Conservation (phyloP, 1,140 invertebrate genomes). For the Neuroterus valhalla region DNA sequence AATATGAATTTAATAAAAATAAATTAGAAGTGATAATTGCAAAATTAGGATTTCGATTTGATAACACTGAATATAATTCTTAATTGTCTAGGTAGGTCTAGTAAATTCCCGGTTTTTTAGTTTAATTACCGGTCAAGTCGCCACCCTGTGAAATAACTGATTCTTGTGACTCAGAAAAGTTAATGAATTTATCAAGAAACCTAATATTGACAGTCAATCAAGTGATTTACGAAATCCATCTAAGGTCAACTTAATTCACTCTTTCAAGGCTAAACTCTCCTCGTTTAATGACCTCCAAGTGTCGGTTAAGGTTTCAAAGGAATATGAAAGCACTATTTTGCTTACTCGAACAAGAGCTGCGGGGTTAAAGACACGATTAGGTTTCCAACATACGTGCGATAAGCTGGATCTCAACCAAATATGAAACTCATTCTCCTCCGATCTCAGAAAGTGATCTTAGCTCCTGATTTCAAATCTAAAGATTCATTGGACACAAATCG, state of each 20-base stretch:
- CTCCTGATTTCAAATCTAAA: neutral
- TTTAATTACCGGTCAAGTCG: too few relatives aligned
- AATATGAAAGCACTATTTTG: conserved; percentile 26
- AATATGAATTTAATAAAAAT: too few relatives aligned
- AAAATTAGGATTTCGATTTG: too few relatives aligned
- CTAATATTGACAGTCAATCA: neutral
- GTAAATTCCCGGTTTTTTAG: too few relatives aligned
- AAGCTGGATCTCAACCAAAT: conserved; percentile 23
- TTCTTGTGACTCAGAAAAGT: too few relatives aligned
- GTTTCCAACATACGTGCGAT: conserved; percentile 24
- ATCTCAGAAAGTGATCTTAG: conserved; percentile 10
- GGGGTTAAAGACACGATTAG: conserved; percentile 26
- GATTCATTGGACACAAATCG: too few relatives aligned
- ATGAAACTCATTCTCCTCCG: neutral
- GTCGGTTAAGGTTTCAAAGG: conserved; percentile 19
- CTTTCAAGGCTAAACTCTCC: neutral
- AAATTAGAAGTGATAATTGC: too few relatives aligned
- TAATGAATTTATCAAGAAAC: too few relatives aligned
- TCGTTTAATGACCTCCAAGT: conserved; percentile 30
- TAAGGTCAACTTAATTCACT: neutral
- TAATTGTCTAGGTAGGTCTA: too few relatives aligned
- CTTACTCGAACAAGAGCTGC: conserved; percentile 14
- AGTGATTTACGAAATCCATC: neutral
- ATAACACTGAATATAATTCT: too few relatives aligned
- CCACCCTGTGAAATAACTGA: too few relatives aligned